Percentiles rank a stretch among this genome's conserved stretches.
Conservation (phyloP, 2,113 vertebrate genomes). For the Plotosus lineatus region DNA sequence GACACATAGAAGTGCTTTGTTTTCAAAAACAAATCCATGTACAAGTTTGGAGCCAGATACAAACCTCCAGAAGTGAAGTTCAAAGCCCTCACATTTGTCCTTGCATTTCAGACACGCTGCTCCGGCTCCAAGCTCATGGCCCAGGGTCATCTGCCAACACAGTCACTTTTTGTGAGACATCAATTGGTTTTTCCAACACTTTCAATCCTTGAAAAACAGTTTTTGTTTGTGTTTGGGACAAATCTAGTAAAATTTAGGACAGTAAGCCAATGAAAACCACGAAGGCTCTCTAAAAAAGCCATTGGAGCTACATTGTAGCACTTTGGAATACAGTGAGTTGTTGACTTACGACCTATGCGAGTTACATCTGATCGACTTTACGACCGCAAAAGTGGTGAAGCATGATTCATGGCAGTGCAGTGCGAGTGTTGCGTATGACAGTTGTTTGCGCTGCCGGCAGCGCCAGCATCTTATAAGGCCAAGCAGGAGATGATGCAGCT, state of each 20-base stretch:
- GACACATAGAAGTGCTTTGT: neutral
- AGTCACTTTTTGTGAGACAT: neutral
- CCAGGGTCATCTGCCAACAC: slow-evolving; percentile 86
- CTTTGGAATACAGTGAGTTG: no score
- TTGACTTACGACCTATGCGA: no score
- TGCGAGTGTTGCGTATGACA: no score
- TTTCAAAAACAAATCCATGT: neutral
- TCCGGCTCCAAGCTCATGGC: slow-evolving; percentile 93
- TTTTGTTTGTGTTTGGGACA: neutral
- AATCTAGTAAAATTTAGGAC: neutral
- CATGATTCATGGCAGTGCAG: no score
- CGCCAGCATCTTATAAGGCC: no score
- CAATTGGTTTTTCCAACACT: neutral
- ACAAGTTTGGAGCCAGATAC: slow-evolving; percentile 43
- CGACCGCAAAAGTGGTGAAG: no score
- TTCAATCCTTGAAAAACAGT: neutral
- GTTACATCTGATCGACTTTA: no score
- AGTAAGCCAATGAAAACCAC: neutral
- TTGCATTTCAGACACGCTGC: slow-evolving; percentile 94
- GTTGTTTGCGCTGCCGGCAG: no score
- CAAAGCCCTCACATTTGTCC: slow-evolving; percentile 96
- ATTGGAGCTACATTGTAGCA: no score
- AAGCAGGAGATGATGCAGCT: no score
- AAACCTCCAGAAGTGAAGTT: slow-evolving; percentile 98
- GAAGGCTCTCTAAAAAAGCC: no score